Evolutionary conservation across 2,113 vertebrate genomes (phyloP), one percentile per base, ranked within the genome.

Genomic region (Poicephalus gulielmi): DNA sequence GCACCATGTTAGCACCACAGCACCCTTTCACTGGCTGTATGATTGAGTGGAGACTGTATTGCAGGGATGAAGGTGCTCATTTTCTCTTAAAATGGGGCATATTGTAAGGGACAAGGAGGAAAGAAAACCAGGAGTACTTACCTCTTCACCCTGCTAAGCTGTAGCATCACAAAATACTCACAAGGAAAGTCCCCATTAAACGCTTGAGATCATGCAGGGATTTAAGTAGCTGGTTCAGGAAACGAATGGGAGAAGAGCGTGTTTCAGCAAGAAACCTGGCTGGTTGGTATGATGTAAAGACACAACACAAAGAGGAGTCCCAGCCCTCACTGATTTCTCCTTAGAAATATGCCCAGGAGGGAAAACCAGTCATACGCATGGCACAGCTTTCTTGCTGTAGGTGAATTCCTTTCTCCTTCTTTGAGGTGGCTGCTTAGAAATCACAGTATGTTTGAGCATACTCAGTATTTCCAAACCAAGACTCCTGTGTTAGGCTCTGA

Each of bases 191-290:
- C n/a, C 55, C 68, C 66, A 30, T 50, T 59, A 59, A 78, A 60
- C n/a, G 10, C 28, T 27, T 53, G 44, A 0, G 7, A 17, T 93
- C 15, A 2, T 6, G 16, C 15, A 37, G 31, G 50, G 53, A 35
- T 86, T 90, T 74, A 49, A 46, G n/a, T 19, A 39, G 52, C 1
- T 90, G 27, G 53, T n/a, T 62, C 60, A 78, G 73, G 77, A 92
- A 84, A 69, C 6, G 17, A 86, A 83, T 68, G 55, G 83, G 50
- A 83, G 63, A 67, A 19, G 73, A 76, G 41, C 10, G 0, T 77
- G 92, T 90, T 80, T 78, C 41, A 81, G 88, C 91, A 90, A 82
- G 64, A 93, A 6, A 50, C n/a, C 68, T 74, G 83, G 14, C 86
- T 46, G 25, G 28, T 6, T 71, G 73, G 15, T 78, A 74, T 60